Conservation (phyloP, 2,797 vertebrate genomes). For the Manis pentadactyla region DNA sequence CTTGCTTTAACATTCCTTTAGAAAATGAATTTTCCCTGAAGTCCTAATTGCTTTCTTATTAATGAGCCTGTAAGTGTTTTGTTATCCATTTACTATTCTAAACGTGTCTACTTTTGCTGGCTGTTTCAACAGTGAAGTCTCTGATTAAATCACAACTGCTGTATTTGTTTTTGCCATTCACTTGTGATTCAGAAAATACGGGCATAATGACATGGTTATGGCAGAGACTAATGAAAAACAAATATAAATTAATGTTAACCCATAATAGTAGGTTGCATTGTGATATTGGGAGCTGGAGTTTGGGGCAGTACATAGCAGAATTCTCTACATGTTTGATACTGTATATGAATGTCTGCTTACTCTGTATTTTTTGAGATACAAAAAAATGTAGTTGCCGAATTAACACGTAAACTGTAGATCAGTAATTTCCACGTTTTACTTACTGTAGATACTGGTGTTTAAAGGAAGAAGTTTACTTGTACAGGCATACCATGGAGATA, state of each 20-base stretch:
- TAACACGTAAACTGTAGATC: neutral
- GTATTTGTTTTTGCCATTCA: slow-evolving; percentile 79
- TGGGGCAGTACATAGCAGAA: neutral
- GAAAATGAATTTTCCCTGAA: slow-evolving; percentile 81
- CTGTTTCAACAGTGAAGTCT: slow-evolving; percentile 70
- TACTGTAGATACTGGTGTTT: neutral
- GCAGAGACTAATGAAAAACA: slow-evolving; percentile 66
- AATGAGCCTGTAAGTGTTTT: slow-evolving; percentile 76
- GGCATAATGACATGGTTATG: slow-evolving; percentile 18
- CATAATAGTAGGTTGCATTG: neutral
- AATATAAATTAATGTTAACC: slow-evolving; percentile 59
- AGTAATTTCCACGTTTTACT: neutral
- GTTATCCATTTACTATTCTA: slow-evolving; percentile 78
- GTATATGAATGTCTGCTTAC: slow-evolving; percentile 21
- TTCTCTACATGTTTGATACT: slow-evolving; percentile 27
- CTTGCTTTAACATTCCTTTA: slow-evolving; percentile 74
- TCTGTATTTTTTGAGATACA: slow-evolving; percentile 7
- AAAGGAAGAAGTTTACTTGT: neutral
- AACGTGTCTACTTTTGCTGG: slow-evolving; percentile 74
- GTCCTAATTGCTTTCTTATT: slow-evolving; percentile 82
- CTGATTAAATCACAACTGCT: slow-evolving; percentile 74
- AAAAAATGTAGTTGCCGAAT: neutral
- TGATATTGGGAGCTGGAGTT: neutral
- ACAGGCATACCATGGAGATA: too few relatives aligned
- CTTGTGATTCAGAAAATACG: slow-evolving; percentile 75